Base-by-base conservation (phyloP, 2,113 vertebrate species). In the Dermatemys mawii region DNA sequence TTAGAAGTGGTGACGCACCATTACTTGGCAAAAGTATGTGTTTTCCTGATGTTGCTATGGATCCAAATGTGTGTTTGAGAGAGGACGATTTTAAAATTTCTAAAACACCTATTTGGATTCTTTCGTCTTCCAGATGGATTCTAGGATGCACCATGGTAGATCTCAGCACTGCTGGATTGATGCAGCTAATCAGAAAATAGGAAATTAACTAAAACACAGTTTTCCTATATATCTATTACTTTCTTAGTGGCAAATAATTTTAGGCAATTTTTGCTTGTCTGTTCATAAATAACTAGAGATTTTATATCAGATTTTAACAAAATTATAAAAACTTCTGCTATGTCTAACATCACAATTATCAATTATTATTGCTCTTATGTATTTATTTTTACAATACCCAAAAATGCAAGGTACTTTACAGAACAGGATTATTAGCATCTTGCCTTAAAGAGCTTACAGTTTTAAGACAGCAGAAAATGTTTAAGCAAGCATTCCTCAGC, bases 401-500 rank as follows among this genome's bases (percentile, higher is more conserved):
- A 44, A 53, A 70, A 11, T 75, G 70, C 38, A 76, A 46, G 41
- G 24, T 29, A 46, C 11, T 76, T 27, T 27, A 14, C 12, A 27
- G 38, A 75, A 14, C 24, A 27, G 22, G 8, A 76, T 44, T 12
- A 46, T 76, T 44, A 76, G 73, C 22, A 44, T 16, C 73, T 76
- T 76, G 4, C 41, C 73, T 76, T 26, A 46, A 76, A 44, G 41
- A 76, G 22, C 24, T 21, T 24, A 46, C 2, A 38, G 24, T 46
- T 26, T 76, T 76, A 76, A 46, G 73, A 76, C 73, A 27, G 24
- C 4, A 24, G 24, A 76, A 46, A 46, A 8, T 44, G 12, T 1
- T 3, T 4, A 29, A 84, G 12, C 32, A 11, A 13, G 10, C 78
- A 46, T 67, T 78, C 5, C 5, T 22, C 0, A 0, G 12, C 8